Conservation (phyloP, 2,888 invertebrate species). For the Ecdyonurus torrentis region DNA sequence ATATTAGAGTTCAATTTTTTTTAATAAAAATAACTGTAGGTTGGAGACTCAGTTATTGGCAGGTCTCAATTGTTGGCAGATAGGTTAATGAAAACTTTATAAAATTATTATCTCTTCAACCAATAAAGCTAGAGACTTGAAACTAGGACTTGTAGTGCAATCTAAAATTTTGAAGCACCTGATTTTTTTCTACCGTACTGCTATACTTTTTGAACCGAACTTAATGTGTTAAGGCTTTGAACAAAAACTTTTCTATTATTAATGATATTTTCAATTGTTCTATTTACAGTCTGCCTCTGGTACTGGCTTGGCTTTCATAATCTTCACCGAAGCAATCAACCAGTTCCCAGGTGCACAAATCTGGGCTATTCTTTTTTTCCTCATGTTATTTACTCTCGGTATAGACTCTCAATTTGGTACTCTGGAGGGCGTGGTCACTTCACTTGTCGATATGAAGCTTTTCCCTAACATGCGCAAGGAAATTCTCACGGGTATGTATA, state of each 20-base stretch:
- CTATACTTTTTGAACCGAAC: too few relatives aligned
- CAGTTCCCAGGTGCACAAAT: slow-evolving; percentile 93
- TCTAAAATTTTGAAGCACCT: too few relatives aligned
- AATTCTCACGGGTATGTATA: slow-evolving; percentile 52
- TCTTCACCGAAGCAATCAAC: slow-evolving; percentile 95
- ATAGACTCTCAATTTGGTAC: slow-evolving; percentile 96
- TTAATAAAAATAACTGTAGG: background rate
- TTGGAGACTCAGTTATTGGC: background rate
- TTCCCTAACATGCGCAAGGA: slow-evolving; percentile 85
- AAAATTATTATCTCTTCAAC: too few relatives aligned
- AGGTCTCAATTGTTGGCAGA: too few relatives aligned
- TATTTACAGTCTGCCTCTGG: slow-evolving; percentile 90
- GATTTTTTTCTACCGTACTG: too few relatives aligned
- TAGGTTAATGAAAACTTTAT: too few relatives aligned
- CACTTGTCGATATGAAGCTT: slow-evolving; percentile 86
- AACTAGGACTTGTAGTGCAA: too few relatives aligned
- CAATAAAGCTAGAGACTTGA: too few relatives aligned
- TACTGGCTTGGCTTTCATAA: slow-evolving; percentile 90
- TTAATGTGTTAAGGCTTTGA: too few relatives aligned
- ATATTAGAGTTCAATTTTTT: background rate
- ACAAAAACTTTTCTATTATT: too few relatives aligned
- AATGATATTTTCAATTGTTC: too few relatives aligned
- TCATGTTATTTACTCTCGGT: slow-evolving; percentile 91
- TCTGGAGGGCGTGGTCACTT: slow-evolving; percentile 87
- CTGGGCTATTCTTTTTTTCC: slow-evolving; percentile 91